phyloP scores from a whole-genome alignment of 2,797 vertebrate genomes.

The Falco naumanni region DNA sequence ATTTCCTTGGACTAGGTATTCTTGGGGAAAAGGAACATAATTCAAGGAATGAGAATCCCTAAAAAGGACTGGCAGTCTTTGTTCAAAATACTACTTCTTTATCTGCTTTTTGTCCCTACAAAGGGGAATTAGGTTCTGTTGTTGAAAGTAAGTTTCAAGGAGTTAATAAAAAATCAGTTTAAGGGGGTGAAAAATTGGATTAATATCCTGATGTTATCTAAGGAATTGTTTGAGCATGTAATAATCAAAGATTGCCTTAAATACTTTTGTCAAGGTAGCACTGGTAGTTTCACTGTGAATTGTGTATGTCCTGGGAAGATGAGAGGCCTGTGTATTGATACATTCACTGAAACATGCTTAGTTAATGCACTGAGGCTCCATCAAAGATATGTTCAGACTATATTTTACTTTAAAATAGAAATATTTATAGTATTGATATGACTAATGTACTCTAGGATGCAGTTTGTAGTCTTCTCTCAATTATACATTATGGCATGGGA shows the following conservation, averaged over 20 bases:
- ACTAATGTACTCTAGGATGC: background rate
- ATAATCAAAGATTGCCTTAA: background rate
- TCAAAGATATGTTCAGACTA: background rate
- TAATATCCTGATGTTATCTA: background rate
- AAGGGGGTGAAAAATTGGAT: background rate
- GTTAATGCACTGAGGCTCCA: background rate
- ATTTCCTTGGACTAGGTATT: background rate
- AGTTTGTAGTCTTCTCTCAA: background rate
- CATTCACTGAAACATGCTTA: background rate
- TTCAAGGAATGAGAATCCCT: background rate
- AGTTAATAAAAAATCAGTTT: background rate
- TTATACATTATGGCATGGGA: background rate
- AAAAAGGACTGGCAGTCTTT: background rate
- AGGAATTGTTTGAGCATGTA: background rate
- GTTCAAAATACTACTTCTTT: background rate
- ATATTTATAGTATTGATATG: background rate
- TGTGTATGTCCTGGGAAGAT: background rate
- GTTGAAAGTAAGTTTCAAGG: background rate
- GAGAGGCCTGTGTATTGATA: background rate
- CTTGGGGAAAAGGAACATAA: background rate
- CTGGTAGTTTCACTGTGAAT: background rate
- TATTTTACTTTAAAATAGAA: background rate
- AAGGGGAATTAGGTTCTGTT: background rate
- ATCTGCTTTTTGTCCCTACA: background rate
- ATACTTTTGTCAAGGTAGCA: slow-evolving; percentile 15